Base-by-base conservation (phyloP, 2,888 invertebrate species). In the Dasysyrphus albostriatus region DNA sequence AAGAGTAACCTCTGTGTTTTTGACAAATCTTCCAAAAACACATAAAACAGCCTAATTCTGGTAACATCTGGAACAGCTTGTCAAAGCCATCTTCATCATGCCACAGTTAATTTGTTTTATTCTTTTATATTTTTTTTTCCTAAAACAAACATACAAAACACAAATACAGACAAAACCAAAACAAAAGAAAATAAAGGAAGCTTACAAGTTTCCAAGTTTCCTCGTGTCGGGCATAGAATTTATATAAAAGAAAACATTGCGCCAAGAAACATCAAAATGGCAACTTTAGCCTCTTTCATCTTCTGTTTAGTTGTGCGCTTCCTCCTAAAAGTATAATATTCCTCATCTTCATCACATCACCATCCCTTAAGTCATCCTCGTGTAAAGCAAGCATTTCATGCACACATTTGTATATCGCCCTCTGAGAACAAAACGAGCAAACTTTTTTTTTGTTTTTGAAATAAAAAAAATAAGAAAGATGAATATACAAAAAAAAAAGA, bases 381-480 rank as follows among this genome's bases (percentile, higher is more conserved):
- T 74, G 74, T 85, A 82, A 70, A 70, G 74, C 82, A 74, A 70
- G 74, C 69, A 85, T 85, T 85, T 82, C 82, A 82, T 85, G 82
- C 85, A 85, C 82, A 85, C 85, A 85, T 78, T 85, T 85, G 77
- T 82, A 82, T 78, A 85, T 77, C 81, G 77, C 82, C 81, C 82
- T 73, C 81, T 44, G 73, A 67, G 77, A 81, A 77, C 77, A 82
- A 82, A 77, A 65, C 49, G 73, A 80, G 61, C 75, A n/a, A n/a
- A 76, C 80, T 72, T 65, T 49, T 32, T 73, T 47, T 47, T 44
- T 47, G 44, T 12, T 32, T 65, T 29, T 16, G 12, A n/a, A n/a
- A 29, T 24, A 49, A 65, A 63, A 81, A 65, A 67, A 70, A 85
- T 77, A 85, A 81, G 44, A 67, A 65, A 73, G 65, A 73, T 47